Base-by-base conservation (phyloP, 2,113 vertebrate species). In the Riparia riparia region DNA sequence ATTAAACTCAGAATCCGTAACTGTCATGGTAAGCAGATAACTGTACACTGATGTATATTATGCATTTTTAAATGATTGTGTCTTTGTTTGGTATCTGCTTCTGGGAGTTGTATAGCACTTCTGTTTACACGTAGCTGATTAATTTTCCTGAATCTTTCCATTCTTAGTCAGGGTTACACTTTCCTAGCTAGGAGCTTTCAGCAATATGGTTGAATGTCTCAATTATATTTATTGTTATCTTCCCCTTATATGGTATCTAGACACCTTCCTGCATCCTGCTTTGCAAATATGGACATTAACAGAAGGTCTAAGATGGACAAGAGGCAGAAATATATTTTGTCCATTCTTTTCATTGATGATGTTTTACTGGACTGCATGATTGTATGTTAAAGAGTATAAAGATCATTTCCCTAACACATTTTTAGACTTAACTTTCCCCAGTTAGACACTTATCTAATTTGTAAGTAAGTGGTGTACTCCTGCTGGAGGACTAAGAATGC, bases 1-100 rank as follows among this genome's bases (percentile, higher is more conserved):
- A 97, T 92, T 95, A 93, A 87, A 91, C 56, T 92, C 18, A 7
- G 64, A 92, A 82, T 90, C 81, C 93, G 71, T 66, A 71, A 83
- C 58, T 93, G 86, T 65, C 93, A 73, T 64, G 42, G 68, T 83
- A 92, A 94, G 10, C 47, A 83, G 90, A 74, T 91, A 96, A 86
- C 51, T 66, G 19, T 86, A 68, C 57, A 78, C 71, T 84, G 81
- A 81, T 64, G 63, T 73, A 42, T 80, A 92, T 85, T 87, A 82
- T 32, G 28, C 18, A 57, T 26, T 53, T 94, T 93, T 82, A 86
- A 95, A 93, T 85, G 51, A 82, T 79, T 42, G 20, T 88, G 39
- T 88, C 80, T 85, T 92, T 91, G 16, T 84, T 86, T 44, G 53
- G 12, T 41, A 34, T 74, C 66, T 69, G 47, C 32, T 93, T 96